Percentiles rank a stretch among this genome's conserved stretches.
Conservation (phyloP, 2,888 invertebrate genomes). For the Uropetala carovei region DNA sequence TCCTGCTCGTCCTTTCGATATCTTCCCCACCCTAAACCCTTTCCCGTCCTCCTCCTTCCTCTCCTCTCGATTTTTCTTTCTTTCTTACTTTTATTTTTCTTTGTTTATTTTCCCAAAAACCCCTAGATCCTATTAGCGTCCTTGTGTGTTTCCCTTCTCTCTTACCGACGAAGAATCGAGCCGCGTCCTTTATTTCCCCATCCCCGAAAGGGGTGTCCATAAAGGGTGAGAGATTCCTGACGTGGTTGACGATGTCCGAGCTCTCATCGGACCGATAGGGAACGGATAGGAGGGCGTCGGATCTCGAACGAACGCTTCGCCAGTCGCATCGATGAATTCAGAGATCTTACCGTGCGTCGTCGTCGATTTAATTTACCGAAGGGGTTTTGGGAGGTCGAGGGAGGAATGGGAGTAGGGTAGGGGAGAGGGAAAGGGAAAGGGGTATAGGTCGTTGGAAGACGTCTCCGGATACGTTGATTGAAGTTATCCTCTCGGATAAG, state of each 20-base stretch:
- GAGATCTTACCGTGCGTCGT: not conserved
- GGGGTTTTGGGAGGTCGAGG: too few species aligned
- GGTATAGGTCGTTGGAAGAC: too few species aligned
- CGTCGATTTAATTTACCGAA: not conserved
- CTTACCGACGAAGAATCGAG: slow-evolving; percentile 22
- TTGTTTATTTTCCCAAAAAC: not conserved
- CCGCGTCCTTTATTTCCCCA: not conserved
- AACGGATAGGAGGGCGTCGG: too few species aligned
- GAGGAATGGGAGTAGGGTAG: too few species aligned
- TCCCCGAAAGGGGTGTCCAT: not conserved
- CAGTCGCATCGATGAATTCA: not conserved
- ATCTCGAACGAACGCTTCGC: not conserved
- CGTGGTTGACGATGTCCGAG: not conserved
- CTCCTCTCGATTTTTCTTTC: not conserved
- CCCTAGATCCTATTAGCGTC: slow-evolving; percentile 51
- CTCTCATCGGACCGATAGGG: not conserved
- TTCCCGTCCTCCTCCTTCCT: not conserved
- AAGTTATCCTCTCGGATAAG: too few species aligned
- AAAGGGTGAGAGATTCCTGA: not conserved
- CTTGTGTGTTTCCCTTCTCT: slow-evolving; percentile 26
- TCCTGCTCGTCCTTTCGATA: not conserved
- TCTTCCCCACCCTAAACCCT: not conserved
- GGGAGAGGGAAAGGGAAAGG: too few species aligned
- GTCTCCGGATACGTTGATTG: too few species aligned
- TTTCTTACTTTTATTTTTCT: not conserved